Conservation (phyloP, 2,888 invertebrate species). For the Epinotia nisella region DNA sequence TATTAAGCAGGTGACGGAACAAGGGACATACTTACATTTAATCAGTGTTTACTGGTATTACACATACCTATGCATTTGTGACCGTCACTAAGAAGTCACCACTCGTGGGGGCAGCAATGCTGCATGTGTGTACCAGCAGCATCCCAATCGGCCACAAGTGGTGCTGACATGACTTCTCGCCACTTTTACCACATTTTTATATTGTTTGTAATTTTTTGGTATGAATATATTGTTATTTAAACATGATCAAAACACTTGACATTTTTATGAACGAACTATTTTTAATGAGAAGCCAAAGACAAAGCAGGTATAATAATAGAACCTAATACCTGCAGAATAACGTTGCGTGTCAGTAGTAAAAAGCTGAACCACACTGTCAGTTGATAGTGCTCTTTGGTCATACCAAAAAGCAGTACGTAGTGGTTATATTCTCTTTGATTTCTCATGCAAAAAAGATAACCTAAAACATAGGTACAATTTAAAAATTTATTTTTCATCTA, state of each 20-base stretch:
- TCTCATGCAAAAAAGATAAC: no score
- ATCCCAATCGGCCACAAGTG: not conserved
- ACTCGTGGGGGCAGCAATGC: not conserved
- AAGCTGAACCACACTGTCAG: no score
- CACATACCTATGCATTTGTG: slow-evolving; percentile 1
- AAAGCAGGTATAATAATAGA: not conserved
- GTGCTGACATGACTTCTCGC: not conserved
- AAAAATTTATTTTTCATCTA: no score
- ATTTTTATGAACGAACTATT: not conserved
- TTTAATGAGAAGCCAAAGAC: not conserved
- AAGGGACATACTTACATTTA: no score
- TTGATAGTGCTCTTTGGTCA: no score
- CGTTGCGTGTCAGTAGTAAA: no score
- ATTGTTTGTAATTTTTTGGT: not conserved
- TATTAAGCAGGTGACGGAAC: no score
- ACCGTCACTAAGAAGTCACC: not conserved
- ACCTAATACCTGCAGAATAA: not conserved
- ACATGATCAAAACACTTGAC: not conserved
- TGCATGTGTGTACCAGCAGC: not conserved
- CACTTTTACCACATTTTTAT: not conserved
- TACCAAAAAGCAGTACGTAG: no score
- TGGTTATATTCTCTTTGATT: no score
- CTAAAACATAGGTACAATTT: not conserved
- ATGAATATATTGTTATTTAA: not conserved
- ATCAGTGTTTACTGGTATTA: not conserved